phyloP scores from a whole-genome alignment of 2,113 vertebrate species.

The Centropristis striata region DNA sequence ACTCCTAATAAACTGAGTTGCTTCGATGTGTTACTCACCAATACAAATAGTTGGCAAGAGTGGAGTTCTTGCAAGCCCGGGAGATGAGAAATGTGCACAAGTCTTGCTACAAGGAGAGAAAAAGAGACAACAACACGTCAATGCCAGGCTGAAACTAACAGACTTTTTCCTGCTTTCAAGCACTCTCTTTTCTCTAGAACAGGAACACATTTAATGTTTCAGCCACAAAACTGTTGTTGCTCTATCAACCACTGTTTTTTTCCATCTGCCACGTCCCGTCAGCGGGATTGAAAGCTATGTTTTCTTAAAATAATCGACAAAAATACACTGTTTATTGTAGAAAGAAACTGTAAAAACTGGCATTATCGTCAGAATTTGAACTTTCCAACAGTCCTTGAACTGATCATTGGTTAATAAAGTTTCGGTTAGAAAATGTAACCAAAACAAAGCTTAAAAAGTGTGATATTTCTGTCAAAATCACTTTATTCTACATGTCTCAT shows the following conservation, averaged over 20 bases:
- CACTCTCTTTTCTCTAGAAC: not conserved
- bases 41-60: constrained; percentile 97
- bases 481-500: too few relatives aligned
- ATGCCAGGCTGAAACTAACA: not conserved
- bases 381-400: too few relatives aligned
- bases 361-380: too few relatives aligned
- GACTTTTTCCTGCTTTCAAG: not conserved
- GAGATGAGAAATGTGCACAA: constrained; percentile 98
- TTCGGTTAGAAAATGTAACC: too few relatives aligned
- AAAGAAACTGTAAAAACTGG: too few relatives aligned
- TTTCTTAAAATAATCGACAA: too few relatives aligned
- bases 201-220: not conserved
- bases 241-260: not conserved
- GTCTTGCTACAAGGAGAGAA: constrained; percentile 90
- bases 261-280: too few relatives aligned
- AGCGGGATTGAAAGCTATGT: too few relatives aligned
- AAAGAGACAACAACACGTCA: constrained; percentile 10
- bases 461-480: too few relatives aligned
- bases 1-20: not conserved
- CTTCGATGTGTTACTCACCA: constrained; percentile 86
- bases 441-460: too few relatives aligned
- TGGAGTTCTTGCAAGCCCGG: constrained; percentile 98
- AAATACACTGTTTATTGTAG: too few relatives aligned
- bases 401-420: too few relatives aligned
- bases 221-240: not conserved